phyloP scores from a whole-genome alignment of 2,797 vertebrate genomes.

The Dendrocincla fuliginosa region DNA sequence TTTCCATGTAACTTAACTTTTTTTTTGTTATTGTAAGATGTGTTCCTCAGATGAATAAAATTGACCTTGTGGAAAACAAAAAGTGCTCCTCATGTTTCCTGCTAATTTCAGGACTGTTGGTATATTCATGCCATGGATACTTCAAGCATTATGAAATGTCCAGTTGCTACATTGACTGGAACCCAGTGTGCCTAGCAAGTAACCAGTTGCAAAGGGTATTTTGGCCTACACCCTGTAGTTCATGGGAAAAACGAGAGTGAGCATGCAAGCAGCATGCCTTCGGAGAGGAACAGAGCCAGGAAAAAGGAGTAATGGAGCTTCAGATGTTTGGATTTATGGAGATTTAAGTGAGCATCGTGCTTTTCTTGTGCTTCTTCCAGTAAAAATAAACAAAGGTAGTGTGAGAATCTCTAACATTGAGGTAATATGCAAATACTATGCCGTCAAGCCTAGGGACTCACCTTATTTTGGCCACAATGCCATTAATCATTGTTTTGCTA shows the following conservation, averaged over 20 bases:
- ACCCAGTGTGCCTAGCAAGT: neutral
- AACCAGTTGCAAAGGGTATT: constrained; percentile 38
- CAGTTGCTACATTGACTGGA: neutral
- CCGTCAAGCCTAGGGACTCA: neutral
- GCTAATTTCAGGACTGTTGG: neutral
- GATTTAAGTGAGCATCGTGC: neutral
- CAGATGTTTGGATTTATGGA: constrained; percentile 38
- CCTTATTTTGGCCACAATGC: neutral
- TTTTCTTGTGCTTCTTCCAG: constrained; percentile 54
- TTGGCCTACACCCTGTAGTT: constrained; percentile 46
- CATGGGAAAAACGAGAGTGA: constrained; percentile 41
- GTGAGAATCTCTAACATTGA: neutral
- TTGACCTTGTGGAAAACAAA: constrained; percentile 10
- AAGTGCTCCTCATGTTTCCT: neutral
- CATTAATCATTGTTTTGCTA: neutral
- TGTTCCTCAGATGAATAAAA: constrained; percentile 43
- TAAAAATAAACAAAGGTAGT: constrained; percentile 60
- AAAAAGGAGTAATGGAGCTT: constrained; percentile 28
- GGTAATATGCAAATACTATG: neutral
- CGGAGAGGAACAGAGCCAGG: constrained; percentile 43
- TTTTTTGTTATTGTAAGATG: neutral
- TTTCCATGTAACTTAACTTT: neutral
- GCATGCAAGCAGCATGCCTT: neutral
- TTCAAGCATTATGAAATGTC: neutral
- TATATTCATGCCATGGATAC: neutral